phyloP scores from a whole-genome alignment of 2,888 invertebrate genomes.

The Drosophila leonis region DNA sequence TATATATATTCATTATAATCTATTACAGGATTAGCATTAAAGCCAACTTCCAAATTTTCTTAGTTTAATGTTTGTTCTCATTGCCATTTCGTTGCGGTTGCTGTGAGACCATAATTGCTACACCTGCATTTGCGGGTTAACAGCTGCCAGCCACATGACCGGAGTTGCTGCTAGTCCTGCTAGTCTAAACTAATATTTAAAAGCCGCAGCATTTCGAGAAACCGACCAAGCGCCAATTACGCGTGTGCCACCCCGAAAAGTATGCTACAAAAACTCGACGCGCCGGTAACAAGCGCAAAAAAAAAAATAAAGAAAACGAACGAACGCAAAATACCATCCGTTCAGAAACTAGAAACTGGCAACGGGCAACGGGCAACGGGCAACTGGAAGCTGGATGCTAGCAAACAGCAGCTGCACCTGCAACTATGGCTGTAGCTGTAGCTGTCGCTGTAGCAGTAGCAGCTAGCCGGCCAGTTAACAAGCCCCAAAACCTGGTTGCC shows the following conservation, averaged over 20 bases:
- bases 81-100: constrained; percentile 28
- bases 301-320: constrained; percentile 2
- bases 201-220: constrained; percentile 40
- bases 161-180: constrained; percentile 14
- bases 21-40: neutral
- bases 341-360: constrained; percentile 9
- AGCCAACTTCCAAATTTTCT: constrained; percentile 1
- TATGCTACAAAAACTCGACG: constrained; percentile 40
- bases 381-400: neutral
- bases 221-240: constrained; percentile 68
- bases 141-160: constrained; percentile 41
- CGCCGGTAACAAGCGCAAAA: constrained; percentile 18
- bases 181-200: constrained; percentile 61
- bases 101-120: constrained; percentile 43
- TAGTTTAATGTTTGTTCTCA: constrained; percentile 25
- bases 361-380: neutral
- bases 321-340: constrained; percentile 18
- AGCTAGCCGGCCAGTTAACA: constrained; percentile 23
- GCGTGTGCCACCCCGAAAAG: constrained; percentile 45
- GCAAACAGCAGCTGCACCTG: constrained; percentile 17
- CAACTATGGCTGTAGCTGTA: neutral
- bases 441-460: neutral
- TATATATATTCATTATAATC: neutral
- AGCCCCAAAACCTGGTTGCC: constrained; percentile 30
- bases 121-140: constrained; percentile 45